Evolutionary conservation across 2,797 vertebrate genomes (phyloP).

Genomic region (Melanotaenia pygmaea): DNA sequence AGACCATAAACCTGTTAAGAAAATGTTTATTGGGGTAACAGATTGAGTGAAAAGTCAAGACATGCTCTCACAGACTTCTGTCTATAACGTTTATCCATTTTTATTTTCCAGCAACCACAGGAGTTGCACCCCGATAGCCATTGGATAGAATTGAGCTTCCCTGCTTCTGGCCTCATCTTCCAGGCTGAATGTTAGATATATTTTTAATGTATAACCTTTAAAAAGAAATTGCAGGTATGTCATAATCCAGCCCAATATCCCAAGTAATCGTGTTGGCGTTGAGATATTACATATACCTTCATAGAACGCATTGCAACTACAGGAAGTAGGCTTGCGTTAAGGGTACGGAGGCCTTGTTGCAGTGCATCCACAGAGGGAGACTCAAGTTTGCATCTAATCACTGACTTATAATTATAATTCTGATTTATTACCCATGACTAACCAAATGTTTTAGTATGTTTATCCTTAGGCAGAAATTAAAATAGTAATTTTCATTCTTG

Average conservation of each 20-base stretch:
- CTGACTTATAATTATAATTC: neutral
- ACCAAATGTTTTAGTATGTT: neutral
- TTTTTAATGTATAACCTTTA: neutral
- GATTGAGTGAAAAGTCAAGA: neutral
- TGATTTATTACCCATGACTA: neutral
- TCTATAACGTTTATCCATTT: neutral
- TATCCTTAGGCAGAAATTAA: neutral
- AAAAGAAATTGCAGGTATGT: constrained; percentile 15
- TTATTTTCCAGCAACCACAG: neutral
- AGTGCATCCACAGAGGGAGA: neutral
- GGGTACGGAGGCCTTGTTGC: neutral
- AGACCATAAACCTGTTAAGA: neutral
- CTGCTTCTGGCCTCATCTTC: neutral
- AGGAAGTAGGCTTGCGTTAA: constrained; percentile 9
- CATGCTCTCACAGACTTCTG: neutral
- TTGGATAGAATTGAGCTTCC: neutral
- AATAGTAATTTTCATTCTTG: neutral
- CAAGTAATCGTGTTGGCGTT: constrained; percentile 11
- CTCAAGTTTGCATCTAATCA: neutral
- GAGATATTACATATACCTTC: neutral
- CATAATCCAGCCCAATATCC: constrained; percentile 6
- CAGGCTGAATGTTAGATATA: neutral
- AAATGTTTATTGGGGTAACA: too few relatives aligned
- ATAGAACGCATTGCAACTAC: neutral
- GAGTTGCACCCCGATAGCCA: neutral